Conservation (phyloP, 2,888 invertebrate species). For the Morinoia aosen region DNA sequence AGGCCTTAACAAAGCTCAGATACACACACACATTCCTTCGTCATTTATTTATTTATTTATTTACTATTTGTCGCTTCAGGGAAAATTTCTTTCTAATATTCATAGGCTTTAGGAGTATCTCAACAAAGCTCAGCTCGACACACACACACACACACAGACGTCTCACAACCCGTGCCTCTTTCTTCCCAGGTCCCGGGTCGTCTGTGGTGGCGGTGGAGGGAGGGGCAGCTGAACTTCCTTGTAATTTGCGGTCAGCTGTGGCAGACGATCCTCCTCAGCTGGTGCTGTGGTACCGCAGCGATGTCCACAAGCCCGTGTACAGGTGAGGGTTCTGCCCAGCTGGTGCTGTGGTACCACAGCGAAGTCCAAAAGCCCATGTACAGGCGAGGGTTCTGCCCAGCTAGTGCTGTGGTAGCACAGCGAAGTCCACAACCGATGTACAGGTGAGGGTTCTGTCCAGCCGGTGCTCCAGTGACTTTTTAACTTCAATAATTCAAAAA, state of each 20-base stretch:
- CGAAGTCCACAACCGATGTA: neutral
- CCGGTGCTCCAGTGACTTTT: neutral
- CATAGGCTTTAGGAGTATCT: no score
- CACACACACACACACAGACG: no score
- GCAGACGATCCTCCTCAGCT: slow-evolving; percentile 59
- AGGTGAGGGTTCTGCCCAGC: slow-evolving; percentile 18
- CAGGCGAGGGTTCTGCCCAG: neutral
- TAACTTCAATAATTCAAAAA: no score
- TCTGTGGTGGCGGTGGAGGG: no score
- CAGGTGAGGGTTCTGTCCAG: slow-evolving; percentile 18
- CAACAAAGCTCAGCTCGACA: no score
- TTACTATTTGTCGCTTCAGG: no score
- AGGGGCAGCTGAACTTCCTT: slow-evolving; percentile 55
- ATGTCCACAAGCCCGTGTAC: slow-evolving; percentile 27
- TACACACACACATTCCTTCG: no score
- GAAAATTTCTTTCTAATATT: no score
- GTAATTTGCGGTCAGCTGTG: slow-evolving; percentile 58
- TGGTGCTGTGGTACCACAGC: neutral
- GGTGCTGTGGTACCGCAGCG: slow-evolving; percentile 60
- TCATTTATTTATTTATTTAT: no score
- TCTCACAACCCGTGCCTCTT: no score
- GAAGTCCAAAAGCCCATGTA: slow-evolving; percentile 1
- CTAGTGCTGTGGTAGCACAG: neutral
- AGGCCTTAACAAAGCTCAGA: no score
- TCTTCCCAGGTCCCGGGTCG: no score